These are phyloP conservation scores for Notolepis coatsorum DNA, from an alignment of 2,797 vertebrate genomes.

Conservation along the genomic window DNA sequence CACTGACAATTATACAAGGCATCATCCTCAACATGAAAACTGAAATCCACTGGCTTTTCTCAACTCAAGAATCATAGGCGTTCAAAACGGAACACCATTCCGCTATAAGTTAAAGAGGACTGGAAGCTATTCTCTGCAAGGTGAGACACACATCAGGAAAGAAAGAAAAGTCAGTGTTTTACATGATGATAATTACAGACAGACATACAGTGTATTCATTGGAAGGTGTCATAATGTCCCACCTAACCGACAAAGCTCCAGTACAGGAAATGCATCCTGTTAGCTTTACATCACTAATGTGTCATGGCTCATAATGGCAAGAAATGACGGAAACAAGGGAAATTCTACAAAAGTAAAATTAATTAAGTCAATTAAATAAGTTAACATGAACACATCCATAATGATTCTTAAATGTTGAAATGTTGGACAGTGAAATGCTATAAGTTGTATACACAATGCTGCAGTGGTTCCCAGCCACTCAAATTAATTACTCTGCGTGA, in stretches of 20 bases:
- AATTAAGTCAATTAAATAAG: not conserved
- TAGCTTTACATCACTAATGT: constrained; percentile 53
- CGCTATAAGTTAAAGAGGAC: constrained; percentile 29
- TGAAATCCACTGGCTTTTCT: constrained; percentile 4
- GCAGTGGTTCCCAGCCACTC: no score
- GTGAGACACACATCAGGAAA: constrained; percentile 11
- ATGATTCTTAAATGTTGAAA: constrained; percentile 40
- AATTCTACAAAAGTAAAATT: constrained; percentile 4
- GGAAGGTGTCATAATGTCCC: constrained; percentile 63
- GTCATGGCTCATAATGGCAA: constrained; percentile 41
- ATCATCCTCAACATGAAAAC: constrained; percentile 24
- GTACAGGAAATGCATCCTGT: constrained; percentile 38
- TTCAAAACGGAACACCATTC: constrained; percentile 9
- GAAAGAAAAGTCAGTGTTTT: constrained; percentile 6
- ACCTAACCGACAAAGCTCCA: constrained; percentile 23
- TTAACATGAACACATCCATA: constrained; percentile 17
- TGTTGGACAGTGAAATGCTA: constrained; percentile 41
- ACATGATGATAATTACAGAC: constrained; percentile 36
- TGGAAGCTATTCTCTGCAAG: not conserved
- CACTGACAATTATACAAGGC: not conserved
- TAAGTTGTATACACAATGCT: no score
- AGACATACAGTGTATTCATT: constrained; percentile 8
- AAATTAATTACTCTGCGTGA: no score
- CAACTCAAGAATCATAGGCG: constrained; percentile 34
- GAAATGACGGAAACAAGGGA: not conserved